Conservation (phyloP, 2,113 vertebrate species). For the Paralichthys olivaceus region DNA sequence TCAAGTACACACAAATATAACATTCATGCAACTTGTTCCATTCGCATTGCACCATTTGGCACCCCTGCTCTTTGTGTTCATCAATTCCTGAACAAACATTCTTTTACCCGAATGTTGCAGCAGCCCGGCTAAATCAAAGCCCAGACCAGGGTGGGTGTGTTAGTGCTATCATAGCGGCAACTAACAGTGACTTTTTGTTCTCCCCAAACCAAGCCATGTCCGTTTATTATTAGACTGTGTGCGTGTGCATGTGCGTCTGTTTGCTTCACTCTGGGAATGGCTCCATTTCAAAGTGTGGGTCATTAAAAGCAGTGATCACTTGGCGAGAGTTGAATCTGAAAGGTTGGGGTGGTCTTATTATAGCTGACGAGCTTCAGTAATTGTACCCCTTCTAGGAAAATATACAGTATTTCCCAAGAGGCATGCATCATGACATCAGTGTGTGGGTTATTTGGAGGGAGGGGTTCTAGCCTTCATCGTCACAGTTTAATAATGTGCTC, state of each 20-base stretch:
- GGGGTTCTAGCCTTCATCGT: constrained; percentile 30
- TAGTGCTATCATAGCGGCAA: constrained; percentile 40
- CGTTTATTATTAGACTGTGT: constrained; percentile 70
- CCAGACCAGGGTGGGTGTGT: constrained; percentile 17
- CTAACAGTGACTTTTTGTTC: constrained; percentile 63
- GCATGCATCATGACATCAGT: constrained; percentile 20
- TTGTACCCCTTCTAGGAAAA: constrained; percentile 59
- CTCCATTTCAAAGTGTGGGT: constrained; percentile 55
- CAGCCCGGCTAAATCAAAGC: constrained; percentile 55
- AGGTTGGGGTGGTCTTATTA: constrained; percentile 71
- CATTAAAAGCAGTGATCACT: constrained; percentile 43
- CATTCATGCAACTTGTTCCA: constrained; percentile 30
- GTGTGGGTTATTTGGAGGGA: constrained; percentile 6
- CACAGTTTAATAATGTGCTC: constrained; percentile 26
- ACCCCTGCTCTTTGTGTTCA: constrained; percentile 31
- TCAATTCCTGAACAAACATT: constrained; percentile 55
- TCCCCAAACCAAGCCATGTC: constrained; percentile 34
- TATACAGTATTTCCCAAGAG: constrained; percentile 38
- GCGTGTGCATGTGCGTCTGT: constrained; percentile 27
- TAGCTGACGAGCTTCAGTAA: constrained; percentile 66
- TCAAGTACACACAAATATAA: constrained; percentile 1
- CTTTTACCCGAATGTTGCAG: constrained; percentile 57
- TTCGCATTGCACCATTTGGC: constrained; percentile 46
- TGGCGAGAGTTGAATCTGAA: constrained; percentile 54
- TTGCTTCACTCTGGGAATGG: constrained; percentile 38